phyloP scores from a whole-genome alignment of 1,140 invertebrate species.

The Solenopsis invicta region DNA sequence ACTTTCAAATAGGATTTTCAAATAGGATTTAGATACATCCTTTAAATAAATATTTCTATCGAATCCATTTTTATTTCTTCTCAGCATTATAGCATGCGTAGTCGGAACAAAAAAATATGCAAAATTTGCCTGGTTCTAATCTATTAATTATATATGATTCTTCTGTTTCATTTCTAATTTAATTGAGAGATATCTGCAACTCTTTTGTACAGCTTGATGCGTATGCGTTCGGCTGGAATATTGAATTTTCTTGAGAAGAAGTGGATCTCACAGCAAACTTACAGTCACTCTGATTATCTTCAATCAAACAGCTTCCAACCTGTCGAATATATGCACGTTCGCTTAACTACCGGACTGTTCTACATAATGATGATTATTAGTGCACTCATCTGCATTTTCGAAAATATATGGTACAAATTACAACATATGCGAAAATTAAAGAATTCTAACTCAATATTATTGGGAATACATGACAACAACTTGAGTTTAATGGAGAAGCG shows the following conservation, averaged over 20 bases:
- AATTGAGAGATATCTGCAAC: not conserved
- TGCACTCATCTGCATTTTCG: slow-evolving; percentile 74
- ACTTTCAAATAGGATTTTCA: too few relatives aligned
- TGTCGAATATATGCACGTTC: slow-evolving; percentile 75
- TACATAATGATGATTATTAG: slow-evolving; percentile 69
- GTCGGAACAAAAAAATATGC: not conserved
- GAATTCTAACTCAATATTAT: not conserved
- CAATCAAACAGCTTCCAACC: slow-evolving; percentile 65
- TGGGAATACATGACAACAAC: not conserved
- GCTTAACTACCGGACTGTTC: slow-evolving; percentile 59
- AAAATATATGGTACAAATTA: slow-evolving; percentile 73
- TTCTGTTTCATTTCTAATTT: not conserved
- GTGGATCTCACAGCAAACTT: slow-evolving; percentile 69
- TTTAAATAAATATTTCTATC: too few relatives aligned
- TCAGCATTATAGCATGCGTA: not conserved
- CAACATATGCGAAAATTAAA: not conserved
- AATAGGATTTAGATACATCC: too few relatives aligned
- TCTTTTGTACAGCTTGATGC: slow-evolving; percentile 71
- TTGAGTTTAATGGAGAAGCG: not conserved
- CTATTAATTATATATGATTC: slow-evolving; percentile 5
- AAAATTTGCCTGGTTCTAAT: not conserved
- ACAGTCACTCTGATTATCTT: slow-evolving; percentile 13
- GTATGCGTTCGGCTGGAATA: slow-evolving; percentile 73
- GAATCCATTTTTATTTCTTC: too few relatives aligned
- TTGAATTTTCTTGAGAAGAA: slow-evolving; percentile 76